Percentiles rank a stretch among this genome's conserved stretches.
Evolutionary conservation across 2,113 vertebrate species (phyloP).

Genomic region (Campylomormyrus tamandua): DNA sequence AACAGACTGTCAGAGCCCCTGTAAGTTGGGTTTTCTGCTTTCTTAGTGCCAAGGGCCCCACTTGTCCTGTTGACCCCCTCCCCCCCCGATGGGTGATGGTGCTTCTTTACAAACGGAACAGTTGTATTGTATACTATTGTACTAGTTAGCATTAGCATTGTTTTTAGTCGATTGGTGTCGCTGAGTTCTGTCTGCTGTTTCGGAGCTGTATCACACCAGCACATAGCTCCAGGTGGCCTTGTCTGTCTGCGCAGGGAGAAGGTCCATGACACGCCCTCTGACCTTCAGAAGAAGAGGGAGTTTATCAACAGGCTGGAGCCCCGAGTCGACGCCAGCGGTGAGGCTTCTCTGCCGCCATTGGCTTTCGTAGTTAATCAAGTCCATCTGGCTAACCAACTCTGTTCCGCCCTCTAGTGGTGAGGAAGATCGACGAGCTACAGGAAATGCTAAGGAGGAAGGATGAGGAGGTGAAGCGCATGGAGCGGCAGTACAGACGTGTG

Average conservation of each 20-base stretch:
- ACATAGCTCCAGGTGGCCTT: background rate
- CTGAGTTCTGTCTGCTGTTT: background rate
- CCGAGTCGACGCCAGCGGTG: conserved; percentile 64
- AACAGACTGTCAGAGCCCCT: conserved; percentile 79
- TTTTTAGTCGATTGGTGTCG: background rate
- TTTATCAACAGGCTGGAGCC: conserved; percentile 78
- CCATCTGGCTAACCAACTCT: background rate
- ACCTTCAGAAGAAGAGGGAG: conserved; percentile 77
- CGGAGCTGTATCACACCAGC: background rate
- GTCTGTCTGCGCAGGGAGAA: conserved; percentile 62
- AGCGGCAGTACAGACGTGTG: conserved; percentile 74
- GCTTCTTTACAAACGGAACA: background rate
- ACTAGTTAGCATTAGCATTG: background rate
- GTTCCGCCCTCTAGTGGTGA: conserved; percentile 47
- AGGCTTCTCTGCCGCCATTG: conserved; percentile 25
- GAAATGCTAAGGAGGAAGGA: conserved; percentile 75
- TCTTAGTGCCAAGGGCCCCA: background rate
- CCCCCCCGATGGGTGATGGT: background rate
- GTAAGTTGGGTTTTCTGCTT: conserved; percentile 59
- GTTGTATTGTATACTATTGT: background rate
- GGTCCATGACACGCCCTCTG: conserved; percentile 75
- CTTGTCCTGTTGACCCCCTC: background rate
- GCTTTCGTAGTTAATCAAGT: background rate
- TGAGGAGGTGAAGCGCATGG: conserved; percentile 78
- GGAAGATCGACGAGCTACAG: conserved; percentile 76